A percentile compares a stretch with the other conserved stretches of the same genome.
phyloP scores from a whole-genome alignment of 2,888 invertebrate species.

The Drosophila neonasuta region DNA sequence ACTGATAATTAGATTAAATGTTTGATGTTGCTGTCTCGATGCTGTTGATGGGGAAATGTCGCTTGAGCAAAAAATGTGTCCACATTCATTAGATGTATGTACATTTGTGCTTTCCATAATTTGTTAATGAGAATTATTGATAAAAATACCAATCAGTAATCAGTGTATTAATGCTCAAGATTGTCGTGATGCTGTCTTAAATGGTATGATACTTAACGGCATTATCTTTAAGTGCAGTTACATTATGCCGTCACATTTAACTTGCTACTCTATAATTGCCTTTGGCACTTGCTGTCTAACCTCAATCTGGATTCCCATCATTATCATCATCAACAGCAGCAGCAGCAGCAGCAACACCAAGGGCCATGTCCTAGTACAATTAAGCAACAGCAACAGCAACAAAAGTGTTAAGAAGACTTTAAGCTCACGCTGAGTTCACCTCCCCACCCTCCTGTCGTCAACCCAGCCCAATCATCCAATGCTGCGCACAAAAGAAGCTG shows the following conservation, averaged over 20 bases:
- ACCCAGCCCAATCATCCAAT: not conserved
- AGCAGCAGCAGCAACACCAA: constrained; percentile 17
- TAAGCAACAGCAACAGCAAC: constrained; percentile 65
- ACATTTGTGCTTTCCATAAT: constrained; percentile 11
- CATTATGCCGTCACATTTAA: constrained; percentile 41
- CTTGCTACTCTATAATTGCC: constrained; percentile 46
- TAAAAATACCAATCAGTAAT: constrained; percentile 5
- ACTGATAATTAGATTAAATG: constrained; percentile 62
- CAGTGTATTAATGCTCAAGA: not conserved
- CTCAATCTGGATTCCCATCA: constrained; percentile 47
- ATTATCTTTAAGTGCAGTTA: constrained; percentile 26
- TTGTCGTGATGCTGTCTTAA: constrained; percentile 1
- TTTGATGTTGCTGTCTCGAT: constrained; percentile 11
- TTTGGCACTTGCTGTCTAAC: constrained; percentile 60
- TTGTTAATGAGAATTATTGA: constrained; percentile 25
- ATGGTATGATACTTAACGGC: constrained; percentile 1
- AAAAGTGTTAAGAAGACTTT: constrained; percentile 70
- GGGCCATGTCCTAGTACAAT: constrained; percentile 60
- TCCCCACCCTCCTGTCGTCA: not conserved
- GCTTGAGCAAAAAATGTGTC: constrained; percentile 13
- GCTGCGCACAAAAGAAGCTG: constrained; percentile 35
- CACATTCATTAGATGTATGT: constrained; percentile 1
- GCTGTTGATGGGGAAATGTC: constrained; percentile 12
- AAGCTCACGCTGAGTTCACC: constrained; percentile 40
- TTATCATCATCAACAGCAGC: constrained; percentile 6